Evolutionary conservation across 2,797 vertebrate species (phyloP).

Genomic region (Bovichtus diacanthus): DNA sequence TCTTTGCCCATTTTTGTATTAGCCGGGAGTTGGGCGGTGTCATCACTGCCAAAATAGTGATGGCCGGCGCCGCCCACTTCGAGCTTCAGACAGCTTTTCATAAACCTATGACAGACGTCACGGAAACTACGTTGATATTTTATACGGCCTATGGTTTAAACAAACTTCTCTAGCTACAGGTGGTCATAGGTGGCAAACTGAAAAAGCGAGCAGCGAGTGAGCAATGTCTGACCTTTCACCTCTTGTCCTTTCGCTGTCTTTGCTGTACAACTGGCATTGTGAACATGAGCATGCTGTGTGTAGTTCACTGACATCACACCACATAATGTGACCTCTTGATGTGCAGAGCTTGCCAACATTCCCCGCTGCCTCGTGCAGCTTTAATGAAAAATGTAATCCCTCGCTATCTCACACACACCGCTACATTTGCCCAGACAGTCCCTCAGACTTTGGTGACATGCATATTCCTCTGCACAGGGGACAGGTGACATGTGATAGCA

Average conservation of each 20-base stretch:
- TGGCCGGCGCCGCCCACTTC: too few species aligned
- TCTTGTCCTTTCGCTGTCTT: neutral
- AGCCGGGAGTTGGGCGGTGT: too few species aligned
- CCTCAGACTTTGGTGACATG: conserved; percentile 45
- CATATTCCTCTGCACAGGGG: conserved; percentile 30
- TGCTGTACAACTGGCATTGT: neutral
- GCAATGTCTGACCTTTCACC: conserved; percentile 10
- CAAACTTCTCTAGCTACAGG: neutral
- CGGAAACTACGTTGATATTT: too few species aligned
- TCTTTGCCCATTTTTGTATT: too few species aligned
- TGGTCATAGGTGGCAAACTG: neutral
- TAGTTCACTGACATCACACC: conserved; percentile 13
- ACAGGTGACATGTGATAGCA: conserved; percentile 49
- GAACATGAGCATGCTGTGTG: neutral
- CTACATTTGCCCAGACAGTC: conserved; percentile 53
- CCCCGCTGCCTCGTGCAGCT: conserved; percentile 25
- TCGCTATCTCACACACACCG: conserved; percentile 50
- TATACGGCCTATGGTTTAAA: too few species aligned
- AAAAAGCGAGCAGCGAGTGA: neutral
- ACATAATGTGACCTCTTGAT: conserved; percentile 29
- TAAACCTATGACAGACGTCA: too few species aligned
- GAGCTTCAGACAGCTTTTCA: too few species aligned
- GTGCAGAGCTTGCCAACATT: conserved; percentile 21
- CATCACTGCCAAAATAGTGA: too few species aligned
- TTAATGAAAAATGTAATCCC: conserved; percentile 63